Conservation (phyloP, 2,888 invertebrate genomes). For the Rotaria macrura region DNA sequence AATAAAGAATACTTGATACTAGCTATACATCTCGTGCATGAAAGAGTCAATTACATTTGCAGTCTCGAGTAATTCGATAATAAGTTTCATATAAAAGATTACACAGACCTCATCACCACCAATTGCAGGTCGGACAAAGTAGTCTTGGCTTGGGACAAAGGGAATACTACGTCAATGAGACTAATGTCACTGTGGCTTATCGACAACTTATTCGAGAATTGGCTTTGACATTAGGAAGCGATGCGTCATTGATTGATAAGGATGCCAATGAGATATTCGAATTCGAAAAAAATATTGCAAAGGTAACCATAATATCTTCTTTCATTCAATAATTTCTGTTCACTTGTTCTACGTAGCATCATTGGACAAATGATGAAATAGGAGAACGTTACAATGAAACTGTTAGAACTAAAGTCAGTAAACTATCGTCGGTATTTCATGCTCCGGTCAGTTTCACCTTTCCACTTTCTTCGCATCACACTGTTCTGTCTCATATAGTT, state of each 20-base stretch:
- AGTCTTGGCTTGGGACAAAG: constrained; percentile 24
- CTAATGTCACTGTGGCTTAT: neutral
- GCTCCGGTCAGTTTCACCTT: neutral
- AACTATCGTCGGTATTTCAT: neutral
- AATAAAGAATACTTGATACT: too few species aligned
- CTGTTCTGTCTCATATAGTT: neutral
- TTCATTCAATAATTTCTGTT: neutral
- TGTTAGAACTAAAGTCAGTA: neutral
- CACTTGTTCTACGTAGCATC: neutral
- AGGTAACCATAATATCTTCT: neutral
- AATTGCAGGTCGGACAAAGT: constrained; percentile 14
- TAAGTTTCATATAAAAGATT: too few species aligned
- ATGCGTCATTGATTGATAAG: neutral
- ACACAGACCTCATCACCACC: too few species aligned
- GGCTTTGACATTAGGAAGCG: neutral
- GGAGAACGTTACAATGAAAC: constrained; percentile 30
- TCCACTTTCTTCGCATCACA: neutral
- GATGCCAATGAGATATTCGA: constrained; percentile 8
- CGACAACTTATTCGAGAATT: constrained; percentile 27
- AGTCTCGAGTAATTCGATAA: too few species aligned
- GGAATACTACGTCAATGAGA: neutral
- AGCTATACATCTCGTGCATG: too few species aligned
- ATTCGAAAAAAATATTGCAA: constrained; percentile 23
- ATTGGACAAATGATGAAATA: neutral
- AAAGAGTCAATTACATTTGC: too few species aligned